Evolutionary conservation across 2,113 vertebrate genomes (phyloP).

Genomic region (Chloropsis hardwickii): DNA sequence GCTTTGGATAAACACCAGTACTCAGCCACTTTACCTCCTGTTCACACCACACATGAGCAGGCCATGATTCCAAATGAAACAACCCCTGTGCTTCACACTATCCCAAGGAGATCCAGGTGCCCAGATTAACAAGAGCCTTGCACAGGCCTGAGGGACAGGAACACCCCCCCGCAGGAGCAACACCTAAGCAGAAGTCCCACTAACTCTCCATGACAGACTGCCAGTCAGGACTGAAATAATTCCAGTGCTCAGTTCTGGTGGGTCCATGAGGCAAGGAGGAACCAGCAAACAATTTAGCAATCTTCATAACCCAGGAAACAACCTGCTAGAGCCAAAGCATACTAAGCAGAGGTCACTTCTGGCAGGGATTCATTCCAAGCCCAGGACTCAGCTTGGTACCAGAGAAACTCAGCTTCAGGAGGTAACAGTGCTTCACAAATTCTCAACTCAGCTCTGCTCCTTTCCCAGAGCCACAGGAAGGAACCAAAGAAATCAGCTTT

Average conservation of each 20-base stretch:
- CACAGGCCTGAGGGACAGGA: neutral
- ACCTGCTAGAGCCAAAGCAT: neutral
- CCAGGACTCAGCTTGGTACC: neutral
- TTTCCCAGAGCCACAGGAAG: neutral
- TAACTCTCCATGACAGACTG: neutral
- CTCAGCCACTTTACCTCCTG: neutral
- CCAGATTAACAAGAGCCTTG: neutral
- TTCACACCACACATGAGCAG: neutral
- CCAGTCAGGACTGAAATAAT: neutral
- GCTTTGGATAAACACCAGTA: neutral
- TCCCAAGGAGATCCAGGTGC: neutral
- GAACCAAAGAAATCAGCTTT: neutral
- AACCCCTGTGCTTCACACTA: neutral
- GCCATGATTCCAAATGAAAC: neutral
- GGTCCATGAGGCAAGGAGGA: neutral
- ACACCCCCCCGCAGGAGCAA: neutral
- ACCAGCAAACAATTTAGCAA: neutral
- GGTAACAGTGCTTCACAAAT: neutral
- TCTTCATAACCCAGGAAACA: neutral
- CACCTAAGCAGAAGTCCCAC: neutral
- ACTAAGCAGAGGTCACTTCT: neutral
- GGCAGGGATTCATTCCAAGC: accelerated
- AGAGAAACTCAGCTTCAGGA: neutral
- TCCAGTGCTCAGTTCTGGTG: neutral
- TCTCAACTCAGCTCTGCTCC: neutral